phyloP scores from a whole-genome alignment of 2,797 vertebrate species.

The Pterois miles region DNA sequence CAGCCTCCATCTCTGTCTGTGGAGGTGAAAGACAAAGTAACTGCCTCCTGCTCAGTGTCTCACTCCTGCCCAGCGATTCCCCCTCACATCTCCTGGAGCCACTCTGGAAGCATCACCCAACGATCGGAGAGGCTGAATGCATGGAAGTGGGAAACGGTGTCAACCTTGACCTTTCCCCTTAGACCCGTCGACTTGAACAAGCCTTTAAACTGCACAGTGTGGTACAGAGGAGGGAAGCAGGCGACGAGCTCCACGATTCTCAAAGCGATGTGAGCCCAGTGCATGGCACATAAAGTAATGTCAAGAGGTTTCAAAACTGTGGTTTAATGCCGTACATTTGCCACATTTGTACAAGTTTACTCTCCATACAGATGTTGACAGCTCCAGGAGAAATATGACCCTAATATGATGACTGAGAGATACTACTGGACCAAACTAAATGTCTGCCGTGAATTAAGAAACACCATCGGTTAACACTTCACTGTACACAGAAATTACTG shows the following conservation, averaged over 20 bases:
- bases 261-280: neutral
- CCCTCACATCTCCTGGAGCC: constrained; percentile 19
- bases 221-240: constrained; percentile 4
- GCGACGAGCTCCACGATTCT: neutral
- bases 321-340: neutral
- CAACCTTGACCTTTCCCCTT: constrained; percentile 2
- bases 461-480: neutral
- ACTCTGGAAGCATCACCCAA: fast-evolving
- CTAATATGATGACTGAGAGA: neutral
- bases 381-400: neutral
- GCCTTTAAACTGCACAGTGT: constrained; percentile 17
- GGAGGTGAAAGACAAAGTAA: neutral
- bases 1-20: constrained; percentile 11
- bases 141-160: constrained; percentile 4
- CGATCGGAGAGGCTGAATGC: neutral
- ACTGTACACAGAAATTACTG: neutral
- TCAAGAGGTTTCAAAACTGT: neutral
- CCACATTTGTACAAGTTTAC: neutral
- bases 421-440: neutral
- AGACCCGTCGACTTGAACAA: neutral
- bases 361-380: neutral
- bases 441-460: neutral
- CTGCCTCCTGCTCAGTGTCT: constrained; percentile 11
- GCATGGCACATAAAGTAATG: neutral
- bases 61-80: constrained; percentile 19